phyloP scores from a whole-genome alignment of 2,888 invertebrate genomes.

The Prosapia bicincta region DNA sequence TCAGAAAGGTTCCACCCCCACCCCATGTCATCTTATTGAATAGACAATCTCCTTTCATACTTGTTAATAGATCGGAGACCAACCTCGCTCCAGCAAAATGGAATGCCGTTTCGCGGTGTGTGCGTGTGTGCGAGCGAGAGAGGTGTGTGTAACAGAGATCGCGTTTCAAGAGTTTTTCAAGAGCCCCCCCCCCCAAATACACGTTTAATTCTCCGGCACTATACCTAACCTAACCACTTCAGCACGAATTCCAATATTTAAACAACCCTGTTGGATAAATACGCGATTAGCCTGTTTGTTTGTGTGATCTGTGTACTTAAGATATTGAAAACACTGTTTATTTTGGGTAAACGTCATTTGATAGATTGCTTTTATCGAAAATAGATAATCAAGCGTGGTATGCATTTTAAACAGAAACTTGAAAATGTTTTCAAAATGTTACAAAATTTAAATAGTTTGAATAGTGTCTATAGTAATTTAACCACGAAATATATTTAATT shows the following conservation, averaged over 20 bases:
- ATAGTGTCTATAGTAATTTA: too few relatives aligned
- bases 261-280: neutral
- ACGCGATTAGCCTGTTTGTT: neutral
- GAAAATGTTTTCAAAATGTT: too few relatives aligned
- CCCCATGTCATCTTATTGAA: neutral
- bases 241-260: neutral
- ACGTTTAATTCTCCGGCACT: neutral
- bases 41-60: neutral
- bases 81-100: neutral
- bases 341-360: neutral
- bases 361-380: neutral
- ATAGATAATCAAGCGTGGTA: neutral
- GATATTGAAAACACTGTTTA: neutral
- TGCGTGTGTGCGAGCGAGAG: slow-evolving; percentile 28
- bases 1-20: neutral
- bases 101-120: neutral
- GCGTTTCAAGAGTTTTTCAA: slow-evolving; percentile 21
- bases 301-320: neutral
- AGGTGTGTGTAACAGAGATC: slow-evolving; percentile 33
- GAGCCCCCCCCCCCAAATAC: neutral
- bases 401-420: too few relatives aligned
- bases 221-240: slow-evolving; percentile 8
- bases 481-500: too few relatives aligned
- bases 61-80: neutral
- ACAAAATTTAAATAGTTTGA: too few relatives aligned